These are phyloP conservation scores for Coleophora flavipennella DNA, from an alignment of 2,888 invertebrate species.

Conservation along the genomic window DNA sequence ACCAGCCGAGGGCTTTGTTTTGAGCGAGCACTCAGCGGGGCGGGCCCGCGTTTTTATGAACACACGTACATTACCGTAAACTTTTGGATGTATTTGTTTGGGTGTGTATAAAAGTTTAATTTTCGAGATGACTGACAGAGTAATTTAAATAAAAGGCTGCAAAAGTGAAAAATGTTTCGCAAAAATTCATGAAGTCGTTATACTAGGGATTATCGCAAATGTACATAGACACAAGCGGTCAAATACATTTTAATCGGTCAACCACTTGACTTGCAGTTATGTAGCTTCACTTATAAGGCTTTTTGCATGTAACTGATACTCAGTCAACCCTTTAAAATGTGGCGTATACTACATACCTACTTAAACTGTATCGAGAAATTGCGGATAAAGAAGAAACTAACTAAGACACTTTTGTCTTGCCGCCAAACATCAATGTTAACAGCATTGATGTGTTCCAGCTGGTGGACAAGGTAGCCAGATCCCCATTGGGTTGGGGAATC, in stretches of 20 bases:
- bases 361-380: too few relatives aligned
- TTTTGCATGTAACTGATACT: conserved; percentile 32
- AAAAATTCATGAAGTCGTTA: too few relatives aligned
- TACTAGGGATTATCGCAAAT: neutral
- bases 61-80: conserved; percentile 58
- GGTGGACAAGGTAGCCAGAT: too few relatives aligned
- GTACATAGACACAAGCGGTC: conserved; percentile 11
- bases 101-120: too few relatives aligned
- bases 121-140: too few relatives aligned
- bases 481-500: too few relatives aligned
- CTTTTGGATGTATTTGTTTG: conserved; percentile 16
- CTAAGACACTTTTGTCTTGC: too few relatives aligned
- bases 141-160: too few relatives aligned
- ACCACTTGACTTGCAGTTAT: conserved; percentile 34
- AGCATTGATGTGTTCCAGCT: too few relatives aligned
- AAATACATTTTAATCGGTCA: conserved; percentile 15
- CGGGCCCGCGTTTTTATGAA: conserved; percentile 55
- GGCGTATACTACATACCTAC: neutral
- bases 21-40: conserved; percentile 48
- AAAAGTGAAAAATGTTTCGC: neutral
- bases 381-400: too few relatives aligned
- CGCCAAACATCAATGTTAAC: too few relatives aligned
- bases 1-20: conserved; percentile 59
- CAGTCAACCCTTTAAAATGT: conserved; percentile 26
- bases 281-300: conserved; percentile 43